A percentile compares a stretch with the other conserved stretches of the same genome.
Conservation (phyloP, 2,888 invertebrate species). For the Ditula angustiorana region DNA sequence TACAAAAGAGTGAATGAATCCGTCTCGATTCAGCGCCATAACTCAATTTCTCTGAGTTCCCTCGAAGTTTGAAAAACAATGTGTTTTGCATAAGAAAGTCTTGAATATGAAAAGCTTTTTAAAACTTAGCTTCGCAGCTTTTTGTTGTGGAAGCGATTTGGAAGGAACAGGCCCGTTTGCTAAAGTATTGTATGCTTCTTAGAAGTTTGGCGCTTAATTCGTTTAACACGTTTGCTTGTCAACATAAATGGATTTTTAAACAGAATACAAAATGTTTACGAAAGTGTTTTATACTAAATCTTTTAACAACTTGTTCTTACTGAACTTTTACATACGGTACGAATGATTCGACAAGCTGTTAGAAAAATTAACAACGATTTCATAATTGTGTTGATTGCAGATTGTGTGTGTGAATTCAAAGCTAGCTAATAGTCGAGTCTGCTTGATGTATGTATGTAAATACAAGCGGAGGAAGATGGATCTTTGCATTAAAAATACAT, state of each 20-base stretch:
- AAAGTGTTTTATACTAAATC: too few relatives aligned
- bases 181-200: background rate
- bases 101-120: slow-evolving; percentile 37
- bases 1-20: slow-evolving; percentile 26
- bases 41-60: slow-evolving; percentile 27
- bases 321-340: too few relatives aligned
- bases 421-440: too few relatives aligned
- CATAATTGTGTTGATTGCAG: too few relatives aligned
- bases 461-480: too few relatives aligned
- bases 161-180: background rate
- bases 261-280: too few relatives aligned
- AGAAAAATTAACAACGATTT: too few relatives aligned
- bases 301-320: too few relatives aligned
- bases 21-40: slow-evolving; percentile 18
- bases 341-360: too few relatives aligned
- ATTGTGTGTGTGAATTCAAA: too few relatives aligned
- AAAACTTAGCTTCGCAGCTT: slow-evolving; percentile 14
- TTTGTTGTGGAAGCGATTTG: background rate
- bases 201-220: background rate
- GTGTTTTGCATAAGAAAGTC: slow-evolving; percentile 40
- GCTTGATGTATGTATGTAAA: too few relatives aligned
- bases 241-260: background rate
- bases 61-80: slow-evolving; percentile 37
- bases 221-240: background rate
- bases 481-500: too few relatives aligned